A percentile compares a stretch with the other conserved stretches of the same genome.
Evolutionary conservation across 2,797 vertebrate species (phyloP).

Genomic region (Lophius americanus): DNA sequence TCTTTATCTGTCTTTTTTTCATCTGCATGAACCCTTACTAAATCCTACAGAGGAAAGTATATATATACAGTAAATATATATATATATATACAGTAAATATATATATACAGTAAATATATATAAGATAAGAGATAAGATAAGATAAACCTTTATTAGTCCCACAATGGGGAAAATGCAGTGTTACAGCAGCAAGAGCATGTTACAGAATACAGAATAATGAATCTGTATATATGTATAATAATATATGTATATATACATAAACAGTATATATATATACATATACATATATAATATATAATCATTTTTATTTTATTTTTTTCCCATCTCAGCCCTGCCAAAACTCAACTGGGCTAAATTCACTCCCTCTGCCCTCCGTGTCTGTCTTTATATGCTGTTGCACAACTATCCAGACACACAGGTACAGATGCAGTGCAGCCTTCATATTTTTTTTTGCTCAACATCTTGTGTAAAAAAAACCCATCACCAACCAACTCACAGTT

Average conservation of each 20-base stretch:
- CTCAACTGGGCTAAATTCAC: constrained; percentile 3
- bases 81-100: constrained; percentile 10
- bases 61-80: not conserved
- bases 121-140: no score
- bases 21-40: constrained; percentile 43
- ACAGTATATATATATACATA: no score
- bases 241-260: no score
- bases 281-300: no score
- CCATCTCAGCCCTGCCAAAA: constrained; percentile 22
- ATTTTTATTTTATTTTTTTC: not conserved
- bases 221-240: no score
- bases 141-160: no score
- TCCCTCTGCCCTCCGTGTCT: constrained; percentile 8
- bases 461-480: constrained; percentile 45
- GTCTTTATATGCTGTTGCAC: not conserved
- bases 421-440: constrained; percentile 8
- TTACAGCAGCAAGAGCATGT: no score
- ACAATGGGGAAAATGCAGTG: no score
- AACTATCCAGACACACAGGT: not conserved
- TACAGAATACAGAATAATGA: no score
- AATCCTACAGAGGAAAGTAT: constrained; percentile 34
- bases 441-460: constrained; percentile 55
- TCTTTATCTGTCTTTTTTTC: constrained; percentile 21
- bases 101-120: no score
- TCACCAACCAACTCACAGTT: constrained; percentile 37